A percentile compares a stretch with the other conserved stretches of the same genome.
phyloP scores from a whole-genome alignment of 2,113 vertebrate genomes.

The Galeopterus variegatus region DNA sequence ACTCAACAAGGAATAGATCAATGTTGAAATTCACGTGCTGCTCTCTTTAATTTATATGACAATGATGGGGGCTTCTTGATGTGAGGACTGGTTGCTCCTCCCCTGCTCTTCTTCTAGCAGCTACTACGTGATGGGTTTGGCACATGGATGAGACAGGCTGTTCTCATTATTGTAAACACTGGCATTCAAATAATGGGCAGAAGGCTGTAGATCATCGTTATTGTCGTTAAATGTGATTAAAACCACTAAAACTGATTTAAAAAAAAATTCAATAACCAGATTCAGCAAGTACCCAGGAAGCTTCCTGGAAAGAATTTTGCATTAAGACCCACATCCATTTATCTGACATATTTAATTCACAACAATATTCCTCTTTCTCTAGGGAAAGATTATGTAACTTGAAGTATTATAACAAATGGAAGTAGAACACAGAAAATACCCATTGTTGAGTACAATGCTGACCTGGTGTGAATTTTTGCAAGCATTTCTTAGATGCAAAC shows the following conservation, averaged over 20 bases:
- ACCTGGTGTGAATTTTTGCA: slow-evolving; percentile 58
- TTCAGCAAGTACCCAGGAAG: neutral
- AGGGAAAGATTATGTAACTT: slow-evolving; percentile 53
- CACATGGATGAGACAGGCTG: neutral
- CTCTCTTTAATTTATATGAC: slow-evolving; percentile 64
- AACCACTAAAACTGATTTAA: slow-evolving; percentile 31
- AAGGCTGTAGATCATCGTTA: slow-evolving; percentile 60
- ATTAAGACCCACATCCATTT: slow-evolving; percentile 38
- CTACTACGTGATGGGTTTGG: slow-evolving; percentile 46
- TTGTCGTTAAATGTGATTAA: neutral
- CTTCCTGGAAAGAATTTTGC: slow-evolving; percentile 48
- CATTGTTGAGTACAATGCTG: neutral
- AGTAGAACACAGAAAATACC: slow-evolving; percentile 20
- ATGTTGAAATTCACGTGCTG: slow-evolving; percentile 33
- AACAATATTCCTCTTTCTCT: slow-evolving; percentile 40
- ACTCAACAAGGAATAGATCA: slow-evolving; percentile 56
- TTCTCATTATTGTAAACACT: slow-evolving; percentile 62
- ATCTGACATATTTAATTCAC: slow-evolving; percentile 45
- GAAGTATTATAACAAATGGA: slow-evolving; percentile 41
- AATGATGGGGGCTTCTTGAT: slow-evolving; percentile 22
- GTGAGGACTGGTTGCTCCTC: neutral
- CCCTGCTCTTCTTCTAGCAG: slow-evolving; percentile 32
- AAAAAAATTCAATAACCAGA: neutral
- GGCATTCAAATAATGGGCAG: slow-evolving; percentile 7
- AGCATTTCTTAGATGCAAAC: slow-evolving; percentile 46